Base-by-base conservation (phyloP, 2,888 invertebrate species). In the Meliscaeva auricollis region DNA sequence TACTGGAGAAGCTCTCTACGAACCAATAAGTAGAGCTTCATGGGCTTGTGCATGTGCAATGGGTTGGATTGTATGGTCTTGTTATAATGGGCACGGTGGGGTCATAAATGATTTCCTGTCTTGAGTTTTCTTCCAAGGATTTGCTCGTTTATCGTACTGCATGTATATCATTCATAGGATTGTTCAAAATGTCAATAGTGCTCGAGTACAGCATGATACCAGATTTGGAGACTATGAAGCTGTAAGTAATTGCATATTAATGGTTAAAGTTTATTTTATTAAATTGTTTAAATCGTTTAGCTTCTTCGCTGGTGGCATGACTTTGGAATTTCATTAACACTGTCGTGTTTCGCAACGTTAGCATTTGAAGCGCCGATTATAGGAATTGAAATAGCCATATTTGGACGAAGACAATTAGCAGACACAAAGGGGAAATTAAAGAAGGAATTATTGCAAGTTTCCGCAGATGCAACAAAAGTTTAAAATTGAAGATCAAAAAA, bases 301-400 rank as follows among this genome's bases (percentile, higher is more conserved):
- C 88, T 92, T 26, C 90, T 92, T 81, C 89, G 90, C 46, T 93
- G 91, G 89, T 92, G 93, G 90, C 91, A 92, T 9, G 92, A 93
- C 88, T 91, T 93, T 68, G 90, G 92, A 32, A 88, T 92, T 8
- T 90, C 91, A 6, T 82, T 93, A 48, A 88, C 90, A 2, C 68
- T 92, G 4, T 91, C 93, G 4, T 89, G 92, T 30, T 90, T 93
- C 66, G 92, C 92, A 87, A 91, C 92, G 1, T 87, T 93, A 73
- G 91, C 92, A 13, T 93, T 93, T 87, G 93, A 93, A 88, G 90
- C 93, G 0, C 93, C 93, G 3, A 90, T 93, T 80, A 87, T 93
- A 58, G 91, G 91, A 44, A 90, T 93, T 62, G 93, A 93, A 87
- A 93, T 92, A 87, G 89, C 91, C 3, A 90, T 91, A 32, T 91